Percentiles rank a stretch among this genome's conserved stretches.
Conservation (phyloP, 2,113 vertebrate species). For the Malaclemys terrapin region DNA sequence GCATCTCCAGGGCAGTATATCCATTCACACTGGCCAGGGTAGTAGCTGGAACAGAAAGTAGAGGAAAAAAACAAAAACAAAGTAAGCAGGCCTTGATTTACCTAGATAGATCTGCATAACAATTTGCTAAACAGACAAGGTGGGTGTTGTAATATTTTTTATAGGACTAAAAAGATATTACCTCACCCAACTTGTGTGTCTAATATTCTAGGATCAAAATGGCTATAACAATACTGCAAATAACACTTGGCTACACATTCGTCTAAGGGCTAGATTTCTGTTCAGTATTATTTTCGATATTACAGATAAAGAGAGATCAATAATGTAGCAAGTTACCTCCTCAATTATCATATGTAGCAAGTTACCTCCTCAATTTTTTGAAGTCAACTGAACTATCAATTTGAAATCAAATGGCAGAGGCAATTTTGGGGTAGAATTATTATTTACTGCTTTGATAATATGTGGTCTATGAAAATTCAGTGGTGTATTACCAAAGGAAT, state of each 20-base stretch:
- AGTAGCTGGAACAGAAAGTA: conserved; percentile 81
- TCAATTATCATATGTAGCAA: neutral
- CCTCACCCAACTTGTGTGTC: neutral
- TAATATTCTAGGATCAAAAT: neutral
- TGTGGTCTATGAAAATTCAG: neutral
- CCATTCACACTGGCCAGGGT: conserved; percentile 96
- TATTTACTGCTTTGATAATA: neutral
- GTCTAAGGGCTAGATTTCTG: neutral
- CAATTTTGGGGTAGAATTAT: neutral
- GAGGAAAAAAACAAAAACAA: neutral
- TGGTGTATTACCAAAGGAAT: neutral
- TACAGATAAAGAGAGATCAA: neutral
- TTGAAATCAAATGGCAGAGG: neutral
- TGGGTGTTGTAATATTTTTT: neutral
- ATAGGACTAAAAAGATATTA: neutral
- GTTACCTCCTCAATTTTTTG: neutral
- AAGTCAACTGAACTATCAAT: neutral
- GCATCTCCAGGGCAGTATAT: conserved; percentile 97
- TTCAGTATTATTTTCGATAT: neutral
- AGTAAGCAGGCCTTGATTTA: neutral
- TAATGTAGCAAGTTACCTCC: neutral
- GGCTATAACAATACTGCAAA: neutral
- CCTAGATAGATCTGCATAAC: neutral
- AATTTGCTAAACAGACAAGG: neutral
- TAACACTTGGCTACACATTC: neutral